These are phyloP conservation scores for Drosophila histrio DNA, from an alignment of 2,888 invertebrate species.

Conservation along the genomic window DNA sequence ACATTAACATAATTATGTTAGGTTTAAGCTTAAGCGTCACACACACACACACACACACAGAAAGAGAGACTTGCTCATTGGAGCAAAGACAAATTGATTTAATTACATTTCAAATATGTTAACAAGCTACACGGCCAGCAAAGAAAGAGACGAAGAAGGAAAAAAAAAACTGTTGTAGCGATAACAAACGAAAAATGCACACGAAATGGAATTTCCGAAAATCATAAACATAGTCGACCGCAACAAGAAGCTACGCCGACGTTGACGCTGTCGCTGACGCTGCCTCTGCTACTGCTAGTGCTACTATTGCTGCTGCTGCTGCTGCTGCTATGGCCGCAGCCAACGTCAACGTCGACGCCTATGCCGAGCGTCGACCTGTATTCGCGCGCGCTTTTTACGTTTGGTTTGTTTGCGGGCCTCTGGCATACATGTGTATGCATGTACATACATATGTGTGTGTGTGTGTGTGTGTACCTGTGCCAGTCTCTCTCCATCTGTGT, in stretches of 20 bases:
- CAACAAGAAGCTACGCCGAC: constrained; percentile 49
- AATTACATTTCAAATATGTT: constrained; percentile 63
- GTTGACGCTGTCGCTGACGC: background rate
- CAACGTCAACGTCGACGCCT: constrained; percentile 39
- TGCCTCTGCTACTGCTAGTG: background rate
- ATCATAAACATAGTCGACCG: constrained; percentile 67
- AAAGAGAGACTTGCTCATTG: constrained; percentile 29
- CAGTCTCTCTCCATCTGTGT: background rate
- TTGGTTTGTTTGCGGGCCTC: constrained; percentile 55
- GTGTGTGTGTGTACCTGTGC: constrained; percentile 3
- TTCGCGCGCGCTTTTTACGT: constrained; percentile 79
- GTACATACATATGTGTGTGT: constrained; percentile 1
- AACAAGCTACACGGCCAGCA: constrained; percentile 40
- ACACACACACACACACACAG: background rate
- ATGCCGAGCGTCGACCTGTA: constrained; percentile 76
- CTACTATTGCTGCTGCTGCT: background rate
- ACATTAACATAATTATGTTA: constrained; percentile 50
- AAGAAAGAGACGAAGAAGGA: constrained; percentile 25
- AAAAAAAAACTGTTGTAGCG: constrained; percentile 45
- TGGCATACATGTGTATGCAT: constrained; percentile 10
- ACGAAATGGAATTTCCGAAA: constrained; percentile 75
- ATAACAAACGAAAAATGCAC: constrained; percentile 60
- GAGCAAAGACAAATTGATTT: constrained; percentile 61
- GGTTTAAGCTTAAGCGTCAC: constrained; percentile 9
- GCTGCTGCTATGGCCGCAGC: background rate